These are phyloP conservation scores for Pherbina coryleti DNA, from an alignment of 2,888 invertebrate species.

Conservation along the genomic window DNA sequence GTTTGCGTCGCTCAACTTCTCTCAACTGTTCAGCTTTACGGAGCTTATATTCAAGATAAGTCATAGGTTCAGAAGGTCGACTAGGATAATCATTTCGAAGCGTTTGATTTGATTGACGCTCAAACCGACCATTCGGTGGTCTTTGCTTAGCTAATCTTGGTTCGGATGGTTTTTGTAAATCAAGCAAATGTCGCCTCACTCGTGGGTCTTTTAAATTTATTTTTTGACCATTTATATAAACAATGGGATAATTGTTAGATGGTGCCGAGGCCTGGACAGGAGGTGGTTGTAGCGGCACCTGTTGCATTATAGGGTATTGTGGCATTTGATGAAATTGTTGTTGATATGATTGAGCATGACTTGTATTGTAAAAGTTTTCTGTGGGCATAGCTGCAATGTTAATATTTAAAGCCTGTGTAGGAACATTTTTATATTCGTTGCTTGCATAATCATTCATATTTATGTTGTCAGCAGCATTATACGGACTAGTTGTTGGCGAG, in stretches of 20 bases:
- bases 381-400: neutral
- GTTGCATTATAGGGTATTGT: neutral
- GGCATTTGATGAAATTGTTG: neutral
- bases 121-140: neutral
- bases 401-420: neutral
- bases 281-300: neutral
- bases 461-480: neutral
- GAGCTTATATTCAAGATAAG: constrained; percentile 49
- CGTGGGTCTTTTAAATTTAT: constrained; percentile 48
- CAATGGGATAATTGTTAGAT: neutral
- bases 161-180: constrained; percentile 38
- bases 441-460: too few species aligned
- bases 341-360: neutral
- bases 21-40: constrained; percentile 1
- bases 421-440: too few species aligned
- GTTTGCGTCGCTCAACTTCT: constrained; percentile 12
- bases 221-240: constrained; percentile 5
- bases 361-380: neutral
- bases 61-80: neutral
- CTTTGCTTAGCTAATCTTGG: neutral
- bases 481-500: neutral
- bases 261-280: neutral
- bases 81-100: neutral
- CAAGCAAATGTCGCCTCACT: constrained; percentile 42
- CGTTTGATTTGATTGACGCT: neutral